Conservation (phyloP, 2,797 vertebrate genomes). For the Urocyon cinereoargenteus region DNA sequence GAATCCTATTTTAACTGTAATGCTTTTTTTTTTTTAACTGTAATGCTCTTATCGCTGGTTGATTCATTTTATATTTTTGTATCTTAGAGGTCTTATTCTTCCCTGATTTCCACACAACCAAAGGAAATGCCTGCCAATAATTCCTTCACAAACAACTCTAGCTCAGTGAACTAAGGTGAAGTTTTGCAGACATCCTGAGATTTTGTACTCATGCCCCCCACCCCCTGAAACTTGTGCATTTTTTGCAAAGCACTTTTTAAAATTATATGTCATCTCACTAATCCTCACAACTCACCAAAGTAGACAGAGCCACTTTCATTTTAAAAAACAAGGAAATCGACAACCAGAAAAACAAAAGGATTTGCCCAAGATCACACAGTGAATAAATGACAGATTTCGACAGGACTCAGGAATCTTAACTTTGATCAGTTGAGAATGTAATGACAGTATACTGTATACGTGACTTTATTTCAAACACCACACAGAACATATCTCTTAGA, state of each 20-base stretch:
- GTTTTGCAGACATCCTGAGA: neutral
- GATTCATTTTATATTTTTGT: neutral
- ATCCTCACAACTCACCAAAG: neutral
- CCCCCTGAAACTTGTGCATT: neutral
- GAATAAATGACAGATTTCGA: constrained; percentile 37
- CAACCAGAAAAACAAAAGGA: constrained; percentile 12
- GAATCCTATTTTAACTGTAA: constrained; percentile 23
- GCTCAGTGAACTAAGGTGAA: neutral
- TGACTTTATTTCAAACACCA: constrained; percentile 10
- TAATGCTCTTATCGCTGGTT: neutral
- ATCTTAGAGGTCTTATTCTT: constrained; percentile 31
- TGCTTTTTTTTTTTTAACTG: neutral
- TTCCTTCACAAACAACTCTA: neutral
- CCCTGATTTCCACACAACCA: neutral
- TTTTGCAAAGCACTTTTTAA: constrained; percentile 60
- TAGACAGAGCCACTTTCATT: neutral
- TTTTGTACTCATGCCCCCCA: neutral
- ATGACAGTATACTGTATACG: neutral
- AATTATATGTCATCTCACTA: neutral
- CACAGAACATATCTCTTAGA: neutral
- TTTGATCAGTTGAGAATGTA: constrained; percentile 34
- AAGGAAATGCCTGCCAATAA: neutral
- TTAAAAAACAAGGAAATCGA: neutral
- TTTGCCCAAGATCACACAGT: neutral
- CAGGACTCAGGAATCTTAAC: neutral